phyloP scores from a whole-genome alignment of 1,140 invertebrate genomes.

The Metopolophium dirhodum region DNA sequence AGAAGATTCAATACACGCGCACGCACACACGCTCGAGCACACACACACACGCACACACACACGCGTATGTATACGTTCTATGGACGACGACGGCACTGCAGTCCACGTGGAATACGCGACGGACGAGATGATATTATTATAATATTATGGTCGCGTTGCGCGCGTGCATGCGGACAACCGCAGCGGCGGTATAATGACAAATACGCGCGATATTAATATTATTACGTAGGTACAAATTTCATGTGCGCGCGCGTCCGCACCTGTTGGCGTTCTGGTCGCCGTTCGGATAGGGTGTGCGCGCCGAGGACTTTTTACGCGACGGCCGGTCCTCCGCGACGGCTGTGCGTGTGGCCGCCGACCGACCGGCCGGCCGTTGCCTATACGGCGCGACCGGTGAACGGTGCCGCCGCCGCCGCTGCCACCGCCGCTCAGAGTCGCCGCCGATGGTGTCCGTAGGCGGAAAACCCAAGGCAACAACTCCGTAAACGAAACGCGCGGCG shows the following conservation, averaged over 20 bases:
- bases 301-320: constrained; percentile 28
- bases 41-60: not conserved
- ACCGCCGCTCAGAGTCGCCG: not conserved
- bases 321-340: not conserved
- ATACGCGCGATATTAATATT: constrained; percentile 2
- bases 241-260: constrained; percentile 32
- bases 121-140: not conserved
- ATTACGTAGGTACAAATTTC: not conserved
- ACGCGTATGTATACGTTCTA: too few species aligned
- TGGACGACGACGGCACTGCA: too few species aligned
- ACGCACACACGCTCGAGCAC: not conserved
- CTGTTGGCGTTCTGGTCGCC: constrained; percentile 46
- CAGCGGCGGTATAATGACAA: not conserved
- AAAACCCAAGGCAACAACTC: constrained; percentile 30
- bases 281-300: not conserved
- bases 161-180: not conserved
- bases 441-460: constrained; percentile 39
- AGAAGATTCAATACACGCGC: not conserved
- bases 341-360: not conserved
- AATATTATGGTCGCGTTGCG: not conserved
- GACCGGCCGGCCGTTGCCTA: not conserved
- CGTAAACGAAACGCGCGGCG: constrained; percentile 23
- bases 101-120: not conserved
- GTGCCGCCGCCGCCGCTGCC: not conserved
- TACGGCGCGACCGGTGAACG: not conserved